Evolutionary conservation across 2,113 vertebrate genomes (phyloP), one percentile per base, ranked within the genome.

Genomic region (Anguilla rostrata): DNA sequence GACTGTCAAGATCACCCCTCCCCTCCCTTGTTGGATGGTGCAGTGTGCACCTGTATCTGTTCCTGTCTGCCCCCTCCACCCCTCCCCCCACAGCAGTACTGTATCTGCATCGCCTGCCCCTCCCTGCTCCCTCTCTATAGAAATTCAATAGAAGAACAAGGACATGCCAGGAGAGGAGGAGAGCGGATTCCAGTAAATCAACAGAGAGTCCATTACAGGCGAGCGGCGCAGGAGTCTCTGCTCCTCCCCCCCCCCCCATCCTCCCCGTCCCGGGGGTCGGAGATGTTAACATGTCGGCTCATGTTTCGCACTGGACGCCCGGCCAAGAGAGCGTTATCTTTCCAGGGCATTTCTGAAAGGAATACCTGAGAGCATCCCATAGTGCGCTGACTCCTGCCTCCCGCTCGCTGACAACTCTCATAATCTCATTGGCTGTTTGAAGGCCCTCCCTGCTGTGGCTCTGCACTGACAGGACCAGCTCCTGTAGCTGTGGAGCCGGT

Each of bases 141-240:
- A 84, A 90, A 89, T 89, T 85, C 85, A 90, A 89, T 91, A 89
- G 79, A 78, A 39, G 87, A 83, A 84, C 63, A 80, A 91, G 89
- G 86, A 71, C 89, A 82, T n/a, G 56, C 83, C 82, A 80, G 18
- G 12, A 83, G 86, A 83, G 56, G 79, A 22, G 53, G 78, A 43
- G 71, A 43, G 71, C 66, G 84, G 87, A 85, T 83, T 85, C 86
- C 85, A 87, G 87, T 90, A 89, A 90, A 92, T 88, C 57, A 89
- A 82, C 71, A 83, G 46, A 49, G 87, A 49, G 29, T 88, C 79
- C 43, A 79, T 84, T 82, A 89, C 80, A 87, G 49, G 57, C 57
- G 40, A 85, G 49, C 22, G 49, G 66, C 16, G 86, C 78, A 53
- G 71, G 71, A 75, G 71, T n/a, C 63, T 81, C 39, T 43, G 49